Conservation (phyloP, 2,797 vertebrate species). For the Karalla daura region DNA sequence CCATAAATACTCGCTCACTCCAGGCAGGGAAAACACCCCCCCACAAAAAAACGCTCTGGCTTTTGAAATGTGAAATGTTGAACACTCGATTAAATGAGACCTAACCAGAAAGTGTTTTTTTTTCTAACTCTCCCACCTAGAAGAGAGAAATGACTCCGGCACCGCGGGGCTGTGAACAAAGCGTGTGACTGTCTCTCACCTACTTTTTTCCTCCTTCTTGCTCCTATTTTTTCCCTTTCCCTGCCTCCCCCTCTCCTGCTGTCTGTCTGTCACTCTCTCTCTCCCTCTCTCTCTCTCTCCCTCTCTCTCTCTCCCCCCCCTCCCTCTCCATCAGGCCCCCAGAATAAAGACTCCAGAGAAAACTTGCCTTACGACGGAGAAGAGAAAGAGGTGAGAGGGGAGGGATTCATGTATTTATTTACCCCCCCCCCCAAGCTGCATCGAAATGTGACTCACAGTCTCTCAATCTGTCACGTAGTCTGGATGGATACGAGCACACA, state of each 20-base stretch:
- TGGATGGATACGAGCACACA: slow-evolving; percentile 9
- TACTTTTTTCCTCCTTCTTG: slow-evolving; percentile 49
- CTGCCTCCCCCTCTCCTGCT: slow-evolving; percentile 31
- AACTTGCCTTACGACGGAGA: slow-evolving; percentile 94
- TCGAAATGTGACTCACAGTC: slow-evolving; percentile 49
- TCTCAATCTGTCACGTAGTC: slow-evolving; percentile 46
- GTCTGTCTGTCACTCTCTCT: slow-evolving; percentile 26
- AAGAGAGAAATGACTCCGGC: slow-evolving; percentile 30
- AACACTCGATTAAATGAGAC: neutral
- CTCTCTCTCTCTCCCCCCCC: slow-evolving; percentile 69
- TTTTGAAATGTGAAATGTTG: too few relatives aligned
- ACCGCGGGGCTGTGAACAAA: slow-evolving; percentile 68
- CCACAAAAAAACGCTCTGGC: too few relatives aligned
- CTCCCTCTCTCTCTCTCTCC: slow-evolving; percentile 64
- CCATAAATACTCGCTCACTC: neutral
- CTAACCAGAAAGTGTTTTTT: slow-evolving; percentile 29
- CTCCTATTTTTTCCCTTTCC: slow-evolving; percentile 51
- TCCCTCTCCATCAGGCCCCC: slow-evolving; percentile 83
- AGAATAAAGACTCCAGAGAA: slow-evolving; percentile 94
- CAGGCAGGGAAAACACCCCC: slow-evolving; percentile 1
- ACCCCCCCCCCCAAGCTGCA: slow-evolving; percentile 23
- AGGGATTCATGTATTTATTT: too few relatives aligned
- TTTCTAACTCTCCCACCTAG: slow-evolving; percentile 18
- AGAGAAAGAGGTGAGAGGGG: slow-evolving; percentile 93
- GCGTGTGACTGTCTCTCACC: slow-evolving; percentile 74